Evolutionary conservation across 1,140 invertebrate genomes (phyloP), one percentile per base, ranked within the genome.

Genomic region (Magallana angulata): DNA sequence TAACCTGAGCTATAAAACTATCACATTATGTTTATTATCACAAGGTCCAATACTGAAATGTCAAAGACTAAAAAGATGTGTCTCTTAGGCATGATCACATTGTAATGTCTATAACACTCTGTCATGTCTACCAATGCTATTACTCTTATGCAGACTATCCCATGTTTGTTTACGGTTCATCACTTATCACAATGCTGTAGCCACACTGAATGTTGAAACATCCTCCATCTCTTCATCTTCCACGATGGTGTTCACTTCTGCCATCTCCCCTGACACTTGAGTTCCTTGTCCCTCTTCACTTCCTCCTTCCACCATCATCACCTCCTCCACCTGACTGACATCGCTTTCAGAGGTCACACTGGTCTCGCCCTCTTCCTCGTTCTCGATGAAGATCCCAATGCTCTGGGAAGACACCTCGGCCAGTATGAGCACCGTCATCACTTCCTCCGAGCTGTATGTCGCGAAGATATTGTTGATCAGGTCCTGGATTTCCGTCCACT

Each of bases 401-500:
- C 82, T 84, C 24, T 62, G 82, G 9, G 58, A 18, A 60, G 56
- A 60, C n/a, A 84, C 57, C 5, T 84, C 57, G 36, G 82, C 82
- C 7, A 84, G 30, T 11, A 62, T 7, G 7, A 84, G 58, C 24
- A 84, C 30, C 2, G 24, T 36, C 82, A 84, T 84, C 7, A 62
- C 59, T 8, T 59, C 57, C 24, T 84, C 57, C 0, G 82, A 36
- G 57, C 30, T 16, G 57, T 60, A 84, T 0, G 57, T 62, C 9
- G 16, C 16, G 14, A 84, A 84, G 57, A 84, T 84, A 11, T 24
- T 60, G 58, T 84, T 84, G 82, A 84, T 84, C 14, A 84, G 18
- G 14, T 24, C 1, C 18, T 84, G 82, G 24, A 84, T 84, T 30
- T 84, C 57, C 6, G 18, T 30, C 82, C 82, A 84, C 18, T 84